Percentiles rank a stretch among this genome's conserved stretches.
Conservation (phyloP, 2,888 invertebrate species). For the Caenorhabditis sp. region DNA sequence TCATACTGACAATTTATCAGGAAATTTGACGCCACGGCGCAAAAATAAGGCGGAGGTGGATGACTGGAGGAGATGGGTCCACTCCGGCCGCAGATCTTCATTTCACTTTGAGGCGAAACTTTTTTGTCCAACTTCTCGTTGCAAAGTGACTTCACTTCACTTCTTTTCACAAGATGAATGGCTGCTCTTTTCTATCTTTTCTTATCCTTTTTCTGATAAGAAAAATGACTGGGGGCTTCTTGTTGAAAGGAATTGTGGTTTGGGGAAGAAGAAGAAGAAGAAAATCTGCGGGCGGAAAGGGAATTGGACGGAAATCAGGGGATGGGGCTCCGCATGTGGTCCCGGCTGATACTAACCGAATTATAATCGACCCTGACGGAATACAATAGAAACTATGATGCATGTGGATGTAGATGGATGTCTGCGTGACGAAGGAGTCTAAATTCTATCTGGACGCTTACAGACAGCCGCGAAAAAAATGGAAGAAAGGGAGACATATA, state of each 20-base stretch:
- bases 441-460: too few relatives aligned
- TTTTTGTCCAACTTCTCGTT: not conserved
- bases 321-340: conserved; percentile 10
- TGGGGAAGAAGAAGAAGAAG: conserved; percentile 15
- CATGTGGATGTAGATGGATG: conserved; percentile 17
- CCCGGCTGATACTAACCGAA: conserved; percentile 44
- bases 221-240: conserved; percentile 27
- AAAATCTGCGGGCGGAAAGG: conserved; percentile 5
- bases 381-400: conserved; percentile 55
- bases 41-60: conserved; percentile 19
- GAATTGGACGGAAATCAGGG: too few relatives aligned
- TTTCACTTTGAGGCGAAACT: too few relatives aligned
- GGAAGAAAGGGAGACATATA: not conserved
- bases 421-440: not conserved
- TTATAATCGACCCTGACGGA: conserved; percentile 44
- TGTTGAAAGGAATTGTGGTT: too few relatives aligned
- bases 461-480: conserved; percentile 6
- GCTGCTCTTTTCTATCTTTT: conserved; percentile 2
- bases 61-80: conserved; percentile 8
- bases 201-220: conserved; percentile 1
- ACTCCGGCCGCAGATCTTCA: too few relatives aligned
- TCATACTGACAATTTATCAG: conserved; percentile 44
- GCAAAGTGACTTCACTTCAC: conserved; percentile 18
- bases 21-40: conserved; percentile 31
- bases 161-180: conserved; percentile 32